Conservation (phyloP, 2,113 vertebrate genomes). For the Vidua chalybeata region DNA sequence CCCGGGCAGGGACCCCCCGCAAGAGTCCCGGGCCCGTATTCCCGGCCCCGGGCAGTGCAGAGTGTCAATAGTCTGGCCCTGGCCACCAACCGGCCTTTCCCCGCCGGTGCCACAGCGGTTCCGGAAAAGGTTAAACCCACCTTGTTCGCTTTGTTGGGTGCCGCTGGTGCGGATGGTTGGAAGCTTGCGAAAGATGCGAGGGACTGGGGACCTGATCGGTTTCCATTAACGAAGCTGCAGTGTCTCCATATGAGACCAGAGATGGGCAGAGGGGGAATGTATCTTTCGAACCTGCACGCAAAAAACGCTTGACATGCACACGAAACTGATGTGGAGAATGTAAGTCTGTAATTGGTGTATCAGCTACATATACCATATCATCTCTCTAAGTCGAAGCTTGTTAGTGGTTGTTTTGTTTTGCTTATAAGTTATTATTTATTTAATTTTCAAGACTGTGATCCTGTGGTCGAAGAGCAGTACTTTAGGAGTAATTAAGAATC, state of each 20-base stretch:
- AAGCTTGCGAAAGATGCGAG: too few relatives aligned
- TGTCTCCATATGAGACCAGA: background rate
- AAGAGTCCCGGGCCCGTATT: background rate
- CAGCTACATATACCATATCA: background rate
- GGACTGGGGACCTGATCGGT: background rate
- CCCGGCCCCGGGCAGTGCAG: background rate
- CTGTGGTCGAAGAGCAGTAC: background rate
- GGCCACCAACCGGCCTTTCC: background rate
- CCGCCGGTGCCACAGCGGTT: background rate
- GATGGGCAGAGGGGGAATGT: background rate
- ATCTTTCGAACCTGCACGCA: background rate
- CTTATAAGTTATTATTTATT: background rate
- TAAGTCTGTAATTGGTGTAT: background rate
- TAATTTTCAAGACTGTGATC: background rate
- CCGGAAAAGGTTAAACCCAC: background rate
- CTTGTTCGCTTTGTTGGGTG: background rate
- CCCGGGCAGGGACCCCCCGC: rapidly evolving
- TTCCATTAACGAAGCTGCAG: background rate
- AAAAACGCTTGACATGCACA: background rate
- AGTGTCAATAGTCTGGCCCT: too few relatives aligned
- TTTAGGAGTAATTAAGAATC: background rate
- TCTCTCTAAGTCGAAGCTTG: background rate
- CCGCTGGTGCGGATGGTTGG: background rate
- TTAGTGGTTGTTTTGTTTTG: background rate
- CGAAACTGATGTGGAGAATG: background rate